Base-by-base conservation (phyloP, 2,888 invertebrate genomes). In the Philhelius pedissequus region DNA sequence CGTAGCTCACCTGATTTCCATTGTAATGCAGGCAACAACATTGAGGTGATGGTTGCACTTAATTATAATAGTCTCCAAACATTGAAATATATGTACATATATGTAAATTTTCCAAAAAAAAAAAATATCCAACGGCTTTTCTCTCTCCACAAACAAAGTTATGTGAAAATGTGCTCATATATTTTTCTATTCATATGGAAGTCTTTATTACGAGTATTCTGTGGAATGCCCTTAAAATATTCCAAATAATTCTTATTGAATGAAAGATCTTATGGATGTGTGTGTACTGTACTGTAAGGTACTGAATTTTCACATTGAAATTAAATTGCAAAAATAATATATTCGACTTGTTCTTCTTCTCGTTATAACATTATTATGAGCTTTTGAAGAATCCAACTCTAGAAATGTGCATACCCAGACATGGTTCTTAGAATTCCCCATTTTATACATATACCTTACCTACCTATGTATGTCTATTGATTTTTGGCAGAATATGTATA, bases 271-370 rank as follows among this genome's bases (percentile, higher is more conserved):
- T 22, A 8, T 38, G 22, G 20, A 43, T 43, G 22, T n/a, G 25
- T 13, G 13, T 13, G 11, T 48, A 48, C 1, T n/a, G 2, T 50
- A 25, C 1, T 8, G 13, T 1, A 3, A 7, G 3, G 18, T 18
- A 20, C 11, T 13, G 20, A 35, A 56, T 32, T 35, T 13, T 8
- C 13, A 38, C 22, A 58, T 25, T 60, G 15, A 60, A 60, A 60
- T 60, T 60, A 58, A 58, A 58, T 58, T 35, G 38, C 13, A 22
- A 58, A 38, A 58, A 58, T 58, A 58, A 58, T 58, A 58, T 58
- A 60, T 40, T 60, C 40, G 8, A 22, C 15, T 60, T 60, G 15
- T 40, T 48, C 4, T 54, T n/a, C 25, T 40, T 60, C 40, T 27
- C 40, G 13, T 40, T 38, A 30, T 54, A 60, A 40, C 15, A 27